These are phyloP conservation scores for Oedothorax gibbosus DNA, from an alignment of 1,140 invertebrate species.

Conservation along the genomic window DNA sequence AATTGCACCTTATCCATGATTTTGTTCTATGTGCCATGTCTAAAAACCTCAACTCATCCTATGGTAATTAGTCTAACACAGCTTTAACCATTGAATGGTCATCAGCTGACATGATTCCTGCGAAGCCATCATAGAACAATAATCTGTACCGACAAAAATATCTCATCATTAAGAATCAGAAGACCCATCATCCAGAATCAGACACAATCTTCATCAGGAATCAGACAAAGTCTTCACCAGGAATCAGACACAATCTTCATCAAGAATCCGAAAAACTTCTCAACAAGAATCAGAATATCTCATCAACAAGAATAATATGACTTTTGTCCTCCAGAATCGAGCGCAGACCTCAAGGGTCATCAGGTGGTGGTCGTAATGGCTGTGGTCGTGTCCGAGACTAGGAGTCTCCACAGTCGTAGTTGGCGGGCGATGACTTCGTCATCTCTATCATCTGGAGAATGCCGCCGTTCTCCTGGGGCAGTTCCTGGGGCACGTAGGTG, in stretches of 20 bases:
- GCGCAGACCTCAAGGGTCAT: too few species aligned
- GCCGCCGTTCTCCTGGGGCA: conserved; percentile 73
- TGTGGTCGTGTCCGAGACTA: conserved; percentile 26
- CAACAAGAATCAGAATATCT: not conserved
- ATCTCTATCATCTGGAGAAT: conserved; percentile 75
- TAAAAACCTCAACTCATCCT: too few species aligned
- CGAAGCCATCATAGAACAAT: too few species aligned
- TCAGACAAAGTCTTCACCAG: not conserved
- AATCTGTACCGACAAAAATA: too few species aligned
- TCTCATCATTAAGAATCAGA: too few species aligned
- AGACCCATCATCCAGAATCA: too few species aligned
- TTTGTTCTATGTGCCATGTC: too few species aligned
- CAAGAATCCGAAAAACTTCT: not conserved
- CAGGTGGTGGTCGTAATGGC: conserved; percentile 27
- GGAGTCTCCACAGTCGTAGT: conserved; percentile 59
- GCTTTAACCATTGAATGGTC: too few species aligned
- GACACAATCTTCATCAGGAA: too few species aligned
- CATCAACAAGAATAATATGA: not conserved
- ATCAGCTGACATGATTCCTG: too few species aligned
- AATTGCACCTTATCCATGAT: too few species aligned
- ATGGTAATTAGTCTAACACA: too few species aligned
- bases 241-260: not conserved
- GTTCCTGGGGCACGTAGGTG: conserved; percentile 70
- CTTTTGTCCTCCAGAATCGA: not conserved
- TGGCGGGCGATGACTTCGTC: conserved; percentile 72